Base-by-base conservation (phyloP, 2,888 invertebrate species). In the Brassicogethes aeneus region DNA sequence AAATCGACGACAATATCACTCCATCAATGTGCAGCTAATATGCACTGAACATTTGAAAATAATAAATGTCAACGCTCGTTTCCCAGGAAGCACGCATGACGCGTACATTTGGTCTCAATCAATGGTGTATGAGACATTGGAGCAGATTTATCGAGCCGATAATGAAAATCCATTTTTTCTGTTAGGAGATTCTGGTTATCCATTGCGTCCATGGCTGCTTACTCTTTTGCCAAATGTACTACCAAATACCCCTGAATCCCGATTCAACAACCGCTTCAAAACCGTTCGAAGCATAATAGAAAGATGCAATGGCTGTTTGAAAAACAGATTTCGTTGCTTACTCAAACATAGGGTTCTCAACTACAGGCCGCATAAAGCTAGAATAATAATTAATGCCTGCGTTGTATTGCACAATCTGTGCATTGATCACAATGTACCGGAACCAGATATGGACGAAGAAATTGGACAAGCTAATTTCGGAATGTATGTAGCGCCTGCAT, bases 381-480 rank as follows among this genome's bases (percentile, higher is more conserved):
- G 42, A 17, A 46, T 39, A 42, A 48, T 51, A n/a, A 36, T 51
- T 2, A 48, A 48, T 36, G 50, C 50, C 7, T 48, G 51, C 36
- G 39, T 39, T 38, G 45, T 50, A 13, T 15, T 48, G 7, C 48
- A 50, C 30, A 50, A 50, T 30, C 48, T 49, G 39, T 41, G 46
- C 15, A 45, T 38, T 3, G 17, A 36, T 17, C 5, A 36, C 12
- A 12, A 15, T 8, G 15, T 36, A 10, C 15, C 35, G 15, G 3
- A 17, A 12, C 10, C 15, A 2, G 36, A 36, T 7, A 15, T 13
- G 3, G 16, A 36, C 7, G 36, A 36, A 16, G 17, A 17, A 14
- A n/a, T 5, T 36, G 12, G n/a, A n/a, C n/a, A n/a, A n/a, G n/a
- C n/a, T n/a, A n/a, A n/a, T n/a, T n/a, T n/a, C n/a, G n/a, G n/a